A percentile compares a stretch with the other conserved stretches of the same genome.
These are phyloP conservation scores for Balanococcus diminutus DNA, from an alignment of 2,888 invertebrate genomes.

Conservation along the genomic window DNA sequence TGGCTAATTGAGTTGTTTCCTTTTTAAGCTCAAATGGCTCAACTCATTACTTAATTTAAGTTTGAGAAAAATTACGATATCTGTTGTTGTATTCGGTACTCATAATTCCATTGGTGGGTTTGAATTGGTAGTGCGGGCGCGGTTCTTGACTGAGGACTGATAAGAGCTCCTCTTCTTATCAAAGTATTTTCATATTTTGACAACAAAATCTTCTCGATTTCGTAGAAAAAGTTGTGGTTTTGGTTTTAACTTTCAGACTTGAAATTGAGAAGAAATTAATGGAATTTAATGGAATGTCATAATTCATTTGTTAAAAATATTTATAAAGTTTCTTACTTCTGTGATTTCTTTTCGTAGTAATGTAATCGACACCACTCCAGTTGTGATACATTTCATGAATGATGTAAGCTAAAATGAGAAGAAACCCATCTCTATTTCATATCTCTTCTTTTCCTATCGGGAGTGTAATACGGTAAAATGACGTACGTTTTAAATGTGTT, in stretches of 20 bases:
- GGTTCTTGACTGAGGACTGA: no score
- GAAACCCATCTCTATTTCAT: neutral
- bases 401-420: neutral
- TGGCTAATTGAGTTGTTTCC: neutral
- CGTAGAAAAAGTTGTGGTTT: no score
- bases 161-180: neutral
- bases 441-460: neutral
- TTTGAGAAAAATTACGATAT: no score
- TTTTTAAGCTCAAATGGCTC: neutral
- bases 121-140: neutral
- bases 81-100: neutral
- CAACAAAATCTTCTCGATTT: no score
- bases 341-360: neutral
- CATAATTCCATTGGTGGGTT: neutral
- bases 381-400: neutral
- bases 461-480: neutral
- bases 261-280: no score
- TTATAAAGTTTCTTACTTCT: no score
- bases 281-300: no score
- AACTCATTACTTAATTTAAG: neutral
- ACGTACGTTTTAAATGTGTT: neutral
- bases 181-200: no score
- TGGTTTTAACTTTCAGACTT: no score
- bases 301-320: no score
- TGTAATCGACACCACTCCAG: neutral